Conservation (phyloP, 2,797 vertebrate species). For the Psittacula derbiana region DNA sequence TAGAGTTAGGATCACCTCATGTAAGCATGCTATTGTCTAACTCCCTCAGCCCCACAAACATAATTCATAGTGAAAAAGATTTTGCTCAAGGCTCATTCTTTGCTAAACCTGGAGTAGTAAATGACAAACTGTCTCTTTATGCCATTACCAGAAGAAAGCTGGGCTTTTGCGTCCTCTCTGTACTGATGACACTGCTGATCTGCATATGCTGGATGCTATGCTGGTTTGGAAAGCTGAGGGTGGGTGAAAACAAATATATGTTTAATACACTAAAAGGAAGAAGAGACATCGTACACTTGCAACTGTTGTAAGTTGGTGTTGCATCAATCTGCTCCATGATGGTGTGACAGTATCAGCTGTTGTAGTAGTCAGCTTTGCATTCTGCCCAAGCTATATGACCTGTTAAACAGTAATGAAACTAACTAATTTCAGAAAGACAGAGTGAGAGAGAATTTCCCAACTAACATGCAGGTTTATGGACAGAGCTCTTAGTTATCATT, state of each 20-base stretch:
- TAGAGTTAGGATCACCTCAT: background rate
- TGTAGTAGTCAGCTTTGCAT: background rate
- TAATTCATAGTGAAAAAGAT: background rate
- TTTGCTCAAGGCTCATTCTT: background rate
- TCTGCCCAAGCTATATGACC: background rate
- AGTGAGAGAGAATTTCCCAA: background rate
- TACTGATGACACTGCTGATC: background rate
- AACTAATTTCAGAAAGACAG: background rate
- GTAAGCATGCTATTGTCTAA: background rate
- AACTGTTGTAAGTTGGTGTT: background rate
- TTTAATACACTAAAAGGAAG: background rate
- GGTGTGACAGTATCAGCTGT: background rate
- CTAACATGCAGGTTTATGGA: background rate
- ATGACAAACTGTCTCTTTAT: background rate
- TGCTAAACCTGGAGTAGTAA: background rate
- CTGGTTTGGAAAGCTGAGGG: background rate
- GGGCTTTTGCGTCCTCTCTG: background rate
- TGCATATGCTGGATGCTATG: background rate
- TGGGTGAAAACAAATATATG: background rate
- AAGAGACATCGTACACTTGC: background rate
- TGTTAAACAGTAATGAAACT: background rate
- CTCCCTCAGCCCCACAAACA: background rate
- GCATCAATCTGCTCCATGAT: background rate
- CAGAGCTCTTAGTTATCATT: background rate
- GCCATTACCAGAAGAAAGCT: background rate